phyloP scores from a whole-genome alignment of 2,797 vertebrate species.

The Halcyon leucocephala region DNA sequence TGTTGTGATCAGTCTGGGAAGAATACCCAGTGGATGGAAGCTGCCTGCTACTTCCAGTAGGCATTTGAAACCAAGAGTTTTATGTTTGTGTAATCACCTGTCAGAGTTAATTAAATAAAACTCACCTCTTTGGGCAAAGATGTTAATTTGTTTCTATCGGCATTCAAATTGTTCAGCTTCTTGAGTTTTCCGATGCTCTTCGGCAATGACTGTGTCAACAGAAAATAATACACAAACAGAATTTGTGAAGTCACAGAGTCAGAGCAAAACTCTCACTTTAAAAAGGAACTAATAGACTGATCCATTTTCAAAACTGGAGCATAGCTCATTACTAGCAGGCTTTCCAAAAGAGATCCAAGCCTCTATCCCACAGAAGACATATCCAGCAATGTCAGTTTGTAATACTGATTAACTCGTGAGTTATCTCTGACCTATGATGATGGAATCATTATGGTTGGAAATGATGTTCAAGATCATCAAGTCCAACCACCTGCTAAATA shows the following conservation, averaged over 20 bases:
- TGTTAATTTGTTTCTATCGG: slow-evolving; percentile 92
- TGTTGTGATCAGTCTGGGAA: neutral
- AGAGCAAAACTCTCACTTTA: neutral
- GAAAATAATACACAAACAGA: neutral
- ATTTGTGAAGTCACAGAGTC: neutral
- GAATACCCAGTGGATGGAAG: neutral
- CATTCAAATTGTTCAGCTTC: slow-evolving; percentile 95
- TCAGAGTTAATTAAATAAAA: neutral
- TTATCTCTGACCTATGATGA: neutral
- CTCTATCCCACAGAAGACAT: neutral
- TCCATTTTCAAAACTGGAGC: neutral
- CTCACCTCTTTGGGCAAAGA: slow-evolving; percentile 96
- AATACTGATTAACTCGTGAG: neutral
- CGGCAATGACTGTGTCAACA: slow-evolving; percentile 87
- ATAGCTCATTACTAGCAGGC: neutral
- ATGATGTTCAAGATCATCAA: no score
- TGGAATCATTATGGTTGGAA: neutral
- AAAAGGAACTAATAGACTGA: neutral
- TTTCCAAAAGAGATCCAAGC: neutral
- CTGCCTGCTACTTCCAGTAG: neutral
- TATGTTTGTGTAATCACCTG: neutral
- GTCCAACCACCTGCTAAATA: no score
- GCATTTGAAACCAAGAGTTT: neutral
- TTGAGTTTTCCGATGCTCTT: slow-evolving; percentile 95
- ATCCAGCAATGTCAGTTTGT: neutral